phyloP scores from a whole-genome alignment of 1,140 invertebrate genomes.

The Drosophila lini region DNA sequence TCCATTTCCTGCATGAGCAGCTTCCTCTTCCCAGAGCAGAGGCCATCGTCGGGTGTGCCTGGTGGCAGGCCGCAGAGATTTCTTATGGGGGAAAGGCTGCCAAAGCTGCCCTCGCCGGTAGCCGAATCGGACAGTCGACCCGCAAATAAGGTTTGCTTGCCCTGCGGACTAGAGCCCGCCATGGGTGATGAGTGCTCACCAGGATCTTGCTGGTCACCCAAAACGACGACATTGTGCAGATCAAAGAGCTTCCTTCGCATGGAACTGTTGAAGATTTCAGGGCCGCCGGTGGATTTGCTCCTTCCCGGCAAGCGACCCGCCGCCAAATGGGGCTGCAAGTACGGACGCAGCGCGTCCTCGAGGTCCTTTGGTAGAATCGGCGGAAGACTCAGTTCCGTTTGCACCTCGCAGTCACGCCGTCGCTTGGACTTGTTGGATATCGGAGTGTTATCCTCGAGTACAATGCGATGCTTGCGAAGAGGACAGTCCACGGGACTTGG shows the following conservation, averaged over 20 bases:
- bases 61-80: slow-evolving; percentile 60
- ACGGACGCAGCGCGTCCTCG: slow-evolving; percentile 85
- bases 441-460: slow-evolving; percentile 70
- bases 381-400: slow-evolving; percentile 85
- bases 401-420: slow-evolving; percentile 74
- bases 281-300: slow-evolving; percentile 11
- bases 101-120: slow-evolving; percentile 67
- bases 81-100: slow-evolving; percentile 77
- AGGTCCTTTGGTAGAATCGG: slow-evolving; percentile 84
- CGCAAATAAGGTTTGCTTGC: slow-evolving; percentile 65
- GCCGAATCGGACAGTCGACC: slow-evolving; percentile 71
- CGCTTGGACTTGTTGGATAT: slow-evolving; percentile 65
- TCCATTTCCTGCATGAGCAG: slow-evolving; percentile 59
- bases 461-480: slow-evolving; percentile 76
- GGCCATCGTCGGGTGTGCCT: slow-evolving; percentile 64
- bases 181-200: slow-evolving; percentile 28
- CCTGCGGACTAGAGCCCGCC: slow-evolving; percentile 72
- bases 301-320: slow-evolving; percentile 33
- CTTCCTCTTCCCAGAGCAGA: slow-evolving; percentile 37
- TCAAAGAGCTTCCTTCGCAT: slow-evolving; percentile 80
- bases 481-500: slow-evolving; percentile 85
- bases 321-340: slow-evolving; percentile 84
- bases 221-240: slow-evolving; percentile 65
- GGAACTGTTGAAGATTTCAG: slow-evolving; percentile 67
- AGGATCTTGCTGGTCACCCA: slow-evolving; percentile 58